These are phyloP conservation scores for Neopipo cinnamomea DNA, from an alignment of 2,113 vertebrate genomes.

Conservation along the genomic window DNA sequence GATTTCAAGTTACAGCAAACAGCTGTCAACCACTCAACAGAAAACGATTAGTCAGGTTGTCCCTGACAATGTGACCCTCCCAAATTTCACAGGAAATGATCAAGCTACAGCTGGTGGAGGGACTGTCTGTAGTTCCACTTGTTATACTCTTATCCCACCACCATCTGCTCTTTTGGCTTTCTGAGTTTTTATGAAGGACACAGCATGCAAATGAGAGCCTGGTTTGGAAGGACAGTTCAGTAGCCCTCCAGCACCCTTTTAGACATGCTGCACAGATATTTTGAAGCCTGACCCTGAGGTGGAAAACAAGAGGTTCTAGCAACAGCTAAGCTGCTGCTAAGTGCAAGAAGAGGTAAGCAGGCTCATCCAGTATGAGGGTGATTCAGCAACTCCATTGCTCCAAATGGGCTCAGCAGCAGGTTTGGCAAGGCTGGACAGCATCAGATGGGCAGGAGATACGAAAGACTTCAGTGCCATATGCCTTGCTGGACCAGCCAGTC, in stretches of 20 bases:
- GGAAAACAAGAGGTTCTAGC: too few species aligned
- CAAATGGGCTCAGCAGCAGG: too few species aligned
- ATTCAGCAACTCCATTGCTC: too few species aligned
- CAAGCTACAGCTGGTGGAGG: constrained; percentile 20
- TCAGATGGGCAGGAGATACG: too few species aligned
- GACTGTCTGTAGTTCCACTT: not conserved
- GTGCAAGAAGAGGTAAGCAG: too few species aligned
- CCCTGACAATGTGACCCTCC: not conserved
- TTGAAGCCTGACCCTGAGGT: not conserved
- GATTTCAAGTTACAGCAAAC: constrained; percentile 43
- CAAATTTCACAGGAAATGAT: not conserved
- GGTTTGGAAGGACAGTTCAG: not conserved
- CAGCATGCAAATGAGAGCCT: not conserved
- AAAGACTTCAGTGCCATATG: too few species aligned
- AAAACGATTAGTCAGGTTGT: constrained; percentile 29
- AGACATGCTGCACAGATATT: not conserved
- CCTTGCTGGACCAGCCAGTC: too few species aligned
- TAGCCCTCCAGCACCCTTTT: not conserved
- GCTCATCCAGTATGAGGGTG: too few species aligned
- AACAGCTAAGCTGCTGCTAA: too few species aligned
- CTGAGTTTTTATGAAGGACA: not conserved
- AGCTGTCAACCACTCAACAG: not conserved
- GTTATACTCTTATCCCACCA: not conserved
- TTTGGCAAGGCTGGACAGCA: too few species aligned
- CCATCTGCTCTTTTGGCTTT: not conserved